Evolutionary conservation across 2,797 vertebrate genomes (phyloP).

Genomic region (Cyclura pinguis): DNA sequence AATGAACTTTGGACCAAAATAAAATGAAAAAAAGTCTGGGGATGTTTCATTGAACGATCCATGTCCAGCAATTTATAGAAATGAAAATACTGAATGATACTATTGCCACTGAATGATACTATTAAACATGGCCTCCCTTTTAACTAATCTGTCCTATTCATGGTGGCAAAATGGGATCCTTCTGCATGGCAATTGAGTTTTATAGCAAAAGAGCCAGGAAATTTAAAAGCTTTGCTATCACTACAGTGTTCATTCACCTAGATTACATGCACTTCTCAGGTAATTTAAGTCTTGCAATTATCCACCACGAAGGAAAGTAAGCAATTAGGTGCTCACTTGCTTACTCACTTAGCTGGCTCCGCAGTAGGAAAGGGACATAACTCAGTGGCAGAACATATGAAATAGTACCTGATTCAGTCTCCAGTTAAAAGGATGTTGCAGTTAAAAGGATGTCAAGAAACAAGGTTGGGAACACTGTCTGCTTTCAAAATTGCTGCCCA

Average conservation of each 20-base stretch:
- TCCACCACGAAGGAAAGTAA: background rate
- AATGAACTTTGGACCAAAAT: background rate
- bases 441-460: background rate
- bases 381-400: background rate
- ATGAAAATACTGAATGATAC: background rate
- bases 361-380: background rate
- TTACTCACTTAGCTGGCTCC: background rate
- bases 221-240: constrained; percentile 8
- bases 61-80: background rate
- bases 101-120: background rate
- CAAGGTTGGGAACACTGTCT: background rate
- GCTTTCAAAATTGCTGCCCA: background rate
- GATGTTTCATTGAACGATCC: background rate
- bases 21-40: background rate
- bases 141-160: background rate
- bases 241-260: background rate
- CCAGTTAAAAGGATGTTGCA: background rate
- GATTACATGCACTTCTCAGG: background rate
- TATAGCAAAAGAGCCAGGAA: background rate
- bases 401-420: background rate
- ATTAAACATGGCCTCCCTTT: background rate
- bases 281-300: background rate
- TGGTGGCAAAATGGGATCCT: background rate
- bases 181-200: background rate
- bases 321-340: background rate